Conservation (phyloP, 2,113 vertebrate genomes). For the Corythoichthys intestinalis region DNA sequence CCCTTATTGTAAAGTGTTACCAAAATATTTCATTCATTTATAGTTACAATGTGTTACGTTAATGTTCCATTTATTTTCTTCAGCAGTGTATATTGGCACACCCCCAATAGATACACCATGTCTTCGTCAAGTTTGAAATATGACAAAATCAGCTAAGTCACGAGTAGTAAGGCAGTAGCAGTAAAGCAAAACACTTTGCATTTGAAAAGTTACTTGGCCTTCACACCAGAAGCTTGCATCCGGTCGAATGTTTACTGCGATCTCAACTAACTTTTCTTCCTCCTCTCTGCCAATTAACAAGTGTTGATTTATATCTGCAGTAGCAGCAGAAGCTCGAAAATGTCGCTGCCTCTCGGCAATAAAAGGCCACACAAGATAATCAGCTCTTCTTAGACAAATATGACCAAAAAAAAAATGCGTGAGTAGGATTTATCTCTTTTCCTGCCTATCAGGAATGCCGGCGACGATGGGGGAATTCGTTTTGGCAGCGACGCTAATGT, state of each 20-base stretch:
- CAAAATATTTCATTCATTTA: too few relatives aligned
- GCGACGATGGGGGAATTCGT: slow-evolving; percentile 55
- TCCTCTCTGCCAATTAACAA: slow-evolving; percentile 50
- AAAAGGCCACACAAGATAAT: slow-evolving; percentile 56
- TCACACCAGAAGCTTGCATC: slow-evolving; percentile 17
- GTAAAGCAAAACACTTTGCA: background rate
- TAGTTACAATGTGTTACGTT: too few relatives aligned
- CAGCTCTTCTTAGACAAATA: slow-evolving; percentile 52
- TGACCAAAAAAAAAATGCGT: slow-evolving; percentile 24
- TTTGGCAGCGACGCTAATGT: slow-evolving; percentile 66
- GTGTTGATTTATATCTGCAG: slow-evolving; percentile 57
- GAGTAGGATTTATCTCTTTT: slow-evolving; percentile 51
- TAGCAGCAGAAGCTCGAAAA: slow-evolving; percentile 21
- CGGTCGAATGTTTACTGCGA: slow-evolving; percentile 34
- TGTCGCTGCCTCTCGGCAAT: slow-evolving; percentile 45
- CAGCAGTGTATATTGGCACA: too few relatives aligned
- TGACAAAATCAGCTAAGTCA: too few relatives aligned
- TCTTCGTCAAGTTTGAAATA: too few relatives aligned
- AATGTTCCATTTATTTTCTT: too few relatives aligned
- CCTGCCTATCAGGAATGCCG: slow-evolving; percentile 51
- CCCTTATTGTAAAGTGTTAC: too few relatives aligned
- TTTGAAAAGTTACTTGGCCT: background rate
- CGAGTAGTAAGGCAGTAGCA: too few relatives aligned
- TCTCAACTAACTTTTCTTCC: slow-evolving; percentile 35
- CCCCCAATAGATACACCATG: too few relatives aligned